A percentile compares a stretch with the other conserved stretches of the same genome.
phyloP scores from a whole-genome alignment of 1,140 invertebrate species.

The Mercenaria mercenaria region DNA sequence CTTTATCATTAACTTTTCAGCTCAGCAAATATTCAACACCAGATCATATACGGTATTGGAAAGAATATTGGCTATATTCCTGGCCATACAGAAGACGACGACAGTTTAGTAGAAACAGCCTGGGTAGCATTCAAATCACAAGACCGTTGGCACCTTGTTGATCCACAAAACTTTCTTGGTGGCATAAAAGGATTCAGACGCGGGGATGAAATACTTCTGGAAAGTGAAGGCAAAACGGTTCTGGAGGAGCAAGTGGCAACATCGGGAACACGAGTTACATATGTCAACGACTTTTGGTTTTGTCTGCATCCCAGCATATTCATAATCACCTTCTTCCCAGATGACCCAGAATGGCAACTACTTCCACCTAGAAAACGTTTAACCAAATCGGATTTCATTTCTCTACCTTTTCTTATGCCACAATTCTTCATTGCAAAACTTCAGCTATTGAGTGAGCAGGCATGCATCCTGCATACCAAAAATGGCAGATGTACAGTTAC shows the following conservation, averaged over 20 bases:
- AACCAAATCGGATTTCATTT: not conserved
- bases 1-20: no score
- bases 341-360: conserved; percentile 9
- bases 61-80: not conserved
- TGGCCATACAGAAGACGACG: not conserved
- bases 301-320: not conserved
- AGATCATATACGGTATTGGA: not conserved
- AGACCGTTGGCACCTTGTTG: not conserved
- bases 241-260: not conserved
- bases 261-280: not conserved
- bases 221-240: not conserved
- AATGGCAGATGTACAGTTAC: not conserved
- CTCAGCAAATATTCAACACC: not conserved
- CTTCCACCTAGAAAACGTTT: not conserved
- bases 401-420: not conserved
- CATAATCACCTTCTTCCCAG: not conserved
- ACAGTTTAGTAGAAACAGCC: not conserved
- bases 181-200: not conserved
- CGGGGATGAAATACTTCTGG: not conserved
- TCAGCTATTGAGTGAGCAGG: not conserved
- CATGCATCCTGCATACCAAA: not conserved
- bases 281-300: conserved; percentile 24
- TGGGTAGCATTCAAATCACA: not conserved
- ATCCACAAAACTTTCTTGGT: not conserved
- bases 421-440: not conserved